A percentile compares a stretch with the other conserved stretches of the same genome.
Evolutionary conservation across 2,797 vertebrate genomes (phyloP).

Genomic region (Syndactyla subalaris): DNA sequence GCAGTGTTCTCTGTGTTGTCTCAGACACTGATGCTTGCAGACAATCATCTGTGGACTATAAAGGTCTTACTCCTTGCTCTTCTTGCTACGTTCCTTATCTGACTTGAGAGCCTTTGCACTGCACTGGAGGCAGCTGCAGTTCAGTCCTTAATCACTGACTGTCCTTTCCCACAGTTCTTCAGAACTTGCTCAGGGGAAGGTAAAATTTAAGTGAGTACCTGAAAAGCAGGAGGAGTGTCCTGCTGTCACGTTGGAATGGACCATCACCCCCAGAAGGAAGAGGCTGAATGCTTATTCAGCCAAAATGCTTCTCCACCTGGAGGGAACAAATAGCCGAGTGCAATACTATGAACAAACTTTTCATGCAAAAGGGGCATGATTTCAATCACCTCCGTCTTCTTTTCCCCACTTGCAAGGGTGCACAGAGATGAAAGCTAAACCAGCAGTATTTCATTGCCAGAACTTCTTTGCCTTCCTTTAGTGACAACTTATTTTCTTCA

Average conservation of each 20-base stretch:
- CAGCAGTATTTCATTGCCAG: neutral
- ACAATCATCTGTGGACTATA: neutral
- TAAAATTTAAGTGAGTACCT: neutral
- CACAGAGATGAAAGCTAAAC: neutral
- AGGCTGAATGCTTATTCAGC: neutral
- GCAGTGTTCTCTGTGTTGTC: neutral
- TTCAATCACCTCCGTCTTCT: neutral
- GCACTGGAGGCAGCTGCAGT: neutral
- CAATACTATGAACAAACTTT: accelerated
- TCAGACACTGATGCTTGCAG: neutral
- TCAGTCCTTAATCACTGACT: neutral
- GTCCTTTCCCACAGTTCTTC: neutral
- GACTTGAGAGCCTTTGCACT: neutral
- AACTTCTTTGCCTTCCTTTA: neutral
- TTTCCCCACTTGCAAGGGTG: neutral
- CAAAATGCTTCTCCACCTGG: neutral
- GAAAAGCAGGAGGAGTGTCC: neutral
- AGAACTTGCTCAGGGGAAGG: neutral
- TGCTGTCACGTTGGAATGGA: neutral
- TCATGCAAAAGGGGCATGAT: neutral
- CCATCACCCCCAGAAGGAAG: neutral
- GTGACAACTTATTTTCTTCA: neutral
- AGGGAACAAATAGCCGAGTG: neutral
- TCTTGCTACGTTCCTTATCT: neutral
- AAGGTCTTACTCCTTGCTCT: neutral